These are phyloP conservation scores for Nycticryphes semicollaris DNA, from an alignment of 2,113 vertebrate genomes.

Conservation along the genomic window DNA sequence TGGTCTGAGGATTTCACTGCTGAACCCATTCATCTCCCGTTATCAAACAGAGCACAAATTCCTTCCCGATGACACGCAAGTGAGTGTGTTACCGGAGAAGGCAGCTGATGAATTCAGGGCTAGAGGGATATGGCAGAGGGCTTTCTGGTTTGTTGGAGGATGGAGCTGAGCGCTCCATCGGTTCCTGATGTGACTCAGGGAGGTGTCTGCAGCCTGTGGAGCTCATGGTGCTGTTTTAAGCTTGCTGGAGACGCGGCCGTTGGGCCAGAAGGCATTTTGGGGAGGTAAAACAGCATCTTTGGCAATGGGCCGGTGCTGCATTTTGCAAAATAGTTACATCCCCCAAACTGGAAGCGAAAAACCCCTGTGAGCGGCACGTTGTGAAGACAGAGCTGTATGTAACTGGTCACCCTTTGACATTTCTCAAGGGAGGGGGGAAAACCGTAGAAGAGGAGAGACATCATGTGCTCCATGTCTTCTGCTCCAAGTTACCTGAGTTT, in stretches of 20 bases:
- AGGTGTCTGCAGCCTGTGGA: background rate
- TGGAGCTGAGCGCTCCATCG: background rate
- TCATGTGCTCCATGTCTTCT: background rate
- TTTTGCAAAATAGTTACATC: background rate
- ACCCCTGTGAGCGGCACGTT: background rate
- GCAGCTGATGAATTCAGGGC: background rate
- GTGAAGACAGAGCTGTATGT: background rate
- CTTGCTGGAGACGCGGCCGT: fast-evolving
- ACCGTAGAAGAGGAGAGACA: background rate
- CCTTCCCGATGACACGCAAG: background rate
- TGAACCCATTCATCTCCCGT: background rate
- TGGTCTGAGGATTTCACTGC: background rate
- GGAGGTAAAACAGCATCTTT: background rate
- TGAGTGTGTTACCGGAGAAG: background rate
- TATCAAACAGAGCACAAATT: conserved; percentile 27
- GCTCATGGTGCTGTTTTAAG: background rate
- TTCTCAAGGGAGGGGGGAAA: fast-evolving
- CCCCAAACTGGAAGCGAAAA: background rate
- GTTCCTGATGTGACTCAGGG: background rate
- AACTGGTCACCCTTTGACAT: background rate
- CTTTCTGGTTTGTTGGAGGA: background rate
- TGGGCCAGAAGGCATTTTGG: background rate
- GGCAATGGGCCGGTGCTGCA: background rate
- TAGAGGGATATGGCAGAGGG: background rate
- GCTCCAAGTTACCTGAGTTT: background rate